Conservation (phyloP, 2,888 invertebrate species). For the Hylaea fasciaria region DNA sequence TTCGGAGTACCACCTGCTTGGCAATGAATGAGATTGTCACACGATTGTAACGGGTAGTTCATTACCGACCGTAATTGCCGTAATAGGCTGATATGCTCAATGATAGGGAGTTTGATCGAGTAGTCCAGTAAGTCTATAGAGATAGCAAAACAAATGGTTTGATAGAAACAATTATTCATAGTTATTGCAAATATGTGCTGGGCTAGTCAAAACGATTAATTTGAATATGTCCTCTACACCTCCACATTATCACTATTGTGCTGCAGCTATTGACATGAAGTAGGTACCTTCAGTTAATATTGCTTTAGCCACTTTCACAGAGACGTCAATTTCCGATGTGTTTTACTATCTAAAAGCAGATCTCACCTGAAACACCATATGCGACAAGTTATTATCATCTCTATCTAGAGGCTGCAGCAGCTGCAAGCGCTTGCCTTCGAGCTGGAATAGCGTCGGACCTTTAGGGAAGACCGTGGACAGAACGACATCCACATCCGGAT, state of each 20-base stretch:
- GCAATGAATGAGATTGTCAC: conserved; percentile 25
- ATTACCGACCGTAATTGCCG: conserved; percentile 8
- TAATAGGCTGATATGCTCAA: conserved; percentile 14
- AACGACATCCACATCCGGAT: conserved; percentile 90
- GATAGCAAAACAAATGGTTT: not conserved
- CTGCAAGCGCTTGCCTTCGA: conserved; percentile 92
- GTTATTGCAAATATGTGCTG: too few relatives aligned
- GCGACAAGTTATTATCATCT: conserved; percentile 93
- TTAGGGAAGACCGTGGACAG: conserved; percentile 92
- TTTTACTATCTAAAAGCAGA: not conserved
- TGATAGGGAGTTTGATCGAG: conserved; percentile 4
- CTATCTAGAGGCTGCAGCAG: conserved; percentile 92
- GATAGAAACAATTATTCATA: not conserved
- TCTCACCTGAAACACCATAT: conserved; percentile 94
- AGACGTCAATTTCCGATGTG: too few relatives aligned
- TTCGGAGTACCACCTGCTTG: conserved; percentile 24
- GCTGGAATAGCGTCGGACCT: conserved; percentile 90
- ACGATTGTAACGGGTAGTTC: conserved; percentile 12
- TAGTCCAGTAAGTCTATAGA: not conserved
- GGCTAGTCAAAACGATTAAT: too few relatives aligned
- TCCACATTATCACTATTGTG: too few relatives aligned
- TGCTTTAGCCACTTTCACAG: too few relatives aligned
- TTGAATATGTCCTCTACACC: too few relatives aligned
- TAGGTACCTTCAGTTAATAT: too few relatives aligned
- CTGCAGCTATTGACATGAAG: too few relatives aligned